These are phyloP conservation scores for Parasteatoda tepidariorum DNA, from an alignment of 1,140 invertebrate genomes.

Conservation along the genomic window DNA sequence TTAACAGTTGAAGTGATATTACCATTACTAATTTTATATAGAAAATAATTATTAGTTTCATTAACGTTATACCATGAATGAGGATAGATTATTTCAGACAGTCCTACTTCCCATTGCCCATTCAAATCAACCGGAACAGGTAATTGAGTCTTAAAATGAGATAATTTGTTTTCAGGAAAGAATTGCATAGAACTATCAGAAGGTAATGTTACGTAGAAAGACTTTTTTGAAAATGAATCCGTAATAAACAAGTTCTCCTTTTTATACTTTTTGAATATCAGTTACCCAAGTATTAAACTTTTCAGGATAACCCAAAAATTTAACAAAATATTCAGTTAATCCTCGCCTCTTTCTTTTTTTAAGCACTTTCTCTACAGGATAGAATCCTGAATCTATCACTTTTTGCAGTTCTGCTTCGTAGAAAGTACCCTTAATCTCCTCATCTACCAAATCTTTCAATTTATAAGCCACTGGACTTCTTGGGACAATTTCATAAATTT, in stretches of 20 bases:
- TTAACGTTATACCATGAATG: neutral
- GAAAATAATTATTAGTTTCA: neutral
- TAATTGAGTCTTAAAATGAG: neutral
- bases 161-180: constrained; percentile 10
- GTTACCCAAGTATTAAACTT: too few relatives aligned
- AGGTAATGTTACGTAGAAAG: too few relatives aligned
- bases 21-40: too few relatives aligned
- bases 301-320: too few relatives aligned
- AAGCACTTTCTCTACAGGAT: constrained; percentile 1
- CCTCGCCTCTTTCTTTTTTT: neutral
- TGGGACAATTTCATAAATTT: too few relatives aligned
- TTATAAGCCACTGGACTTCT: too few relatives aligned
- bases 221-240: too few relatives aligned
- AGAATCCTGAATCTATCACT: neutral
- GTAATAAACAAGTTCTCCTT: too few relatives aligned
- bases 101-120: neutral
- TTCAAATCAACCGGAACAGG: neutral
- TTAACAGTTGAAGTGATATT: too few relatives aligned
- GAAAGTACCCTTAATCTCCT: neutral
- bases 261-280: too few relatives aligned
- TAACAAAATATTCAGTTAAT: neutral
- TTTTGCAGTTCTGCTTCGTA: constrained; percentile 8
- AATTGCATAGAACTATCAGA: too few relatives aligned
- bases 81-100: too few relatives aligned
- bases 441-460: constrained; percentile 1